A percentile compares a stretch with the other conserved stretches of the same genome.
These are phyloP conservation scores for Harpagus bidentatus DNA, from an alignment of 2,113 vertebrate species.

Conservation along the genomic window DNA sequence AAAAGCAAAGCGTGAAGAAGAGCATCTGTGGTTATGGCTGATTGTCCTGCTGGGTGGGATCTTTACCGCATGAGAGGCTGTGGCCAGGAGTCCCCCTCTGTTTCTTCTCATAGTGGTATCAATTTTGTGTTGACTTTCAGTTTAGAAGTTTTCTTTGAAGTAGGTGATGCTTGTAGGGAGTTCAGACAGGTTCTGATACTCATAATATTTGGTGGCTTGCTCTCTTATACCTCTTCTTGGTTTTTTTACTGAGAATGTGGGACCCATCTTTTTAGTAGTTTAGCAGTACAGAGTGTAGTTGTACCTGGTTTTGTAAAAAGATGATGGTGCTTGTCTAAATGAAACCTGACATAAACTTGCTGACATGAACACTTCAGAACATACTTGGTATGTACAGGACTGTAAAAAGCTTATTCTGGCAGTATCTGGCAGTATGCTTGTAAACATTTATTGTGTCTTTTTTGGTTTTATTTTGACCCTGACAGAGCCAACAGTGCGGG, in stretches of 20 bases:
- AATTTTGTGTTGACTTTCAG: neutral
- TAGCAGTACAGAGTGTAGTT: neutral
- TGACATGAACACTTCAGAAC: neutral
- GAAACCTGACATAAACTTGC: neutral
- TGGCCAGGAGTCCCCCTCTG: neutral
- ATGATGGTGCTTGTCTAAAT: neutral
- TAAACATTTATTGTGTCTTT: neutral
- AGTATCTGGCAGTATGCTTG: neutral
- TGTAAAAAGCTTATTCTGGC: neutral
- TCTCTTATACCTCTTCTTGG: neutral
- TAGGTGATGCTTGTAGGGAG: neutral
- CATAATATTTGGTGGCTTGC: neutral
- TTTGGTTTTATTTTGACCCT: neutral
- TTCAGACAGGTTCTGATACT: neutral
- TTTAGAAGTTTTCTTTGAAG: neutral
- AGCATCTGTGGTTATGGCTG: neutral
- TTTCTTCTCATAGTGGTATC: neutral
- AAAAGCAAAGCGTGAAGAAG: neutral
- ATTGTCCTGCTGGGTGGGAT: neutral
- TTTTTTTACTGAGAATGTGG: neutral
- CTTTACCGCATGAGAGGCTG: accelerated
- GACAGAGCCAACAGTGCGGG: slow-evolving; percentile 86
- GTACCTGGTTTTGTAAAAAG: neutral
- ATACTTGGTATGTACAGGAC: neutral
- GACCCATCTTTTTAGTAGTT: neutral